phyloP scores from a whole-genome alignment of 1,140 invertebrate genomes.

The Euglossa dilemma region DNA sequence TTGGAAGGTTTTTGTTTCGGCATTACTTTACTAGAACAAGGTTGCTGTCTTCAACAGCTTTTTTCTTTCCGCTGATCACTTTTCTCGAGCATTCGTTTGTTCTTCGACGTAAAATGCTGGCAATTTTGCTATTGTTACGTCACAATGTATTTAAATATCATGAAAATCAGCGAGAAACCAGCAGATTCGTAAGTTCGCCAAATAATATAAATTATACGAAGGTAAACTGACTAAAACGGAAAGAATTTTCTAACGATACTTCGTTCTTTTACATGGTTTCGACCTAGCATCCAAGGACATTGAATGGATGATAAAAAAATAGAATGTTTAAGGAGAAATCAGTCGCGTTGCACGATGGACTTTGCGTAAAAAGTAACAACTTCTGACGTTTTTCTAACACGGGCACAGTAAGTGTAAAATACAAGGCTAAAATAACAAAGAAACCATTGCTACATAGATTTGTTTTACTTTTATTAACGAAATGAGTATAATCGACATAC shows the following conservation, averaged over 20 bases:
- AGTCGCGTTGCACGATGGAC: background rate
- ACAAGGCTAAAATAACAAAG: background rate
- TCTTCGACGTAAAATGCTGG: background rate
- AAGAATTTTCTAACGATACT: background rate
- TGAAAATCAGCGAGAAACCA: too few relatives aligned
- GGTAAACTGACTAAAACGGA: background rate
- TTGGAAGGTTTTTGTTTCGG: constrained; percentile 10
- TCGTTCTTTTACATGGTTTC: background rate
- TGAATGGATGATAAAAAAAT: background rate
- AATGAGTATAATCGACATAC: constrained; percentile 51
- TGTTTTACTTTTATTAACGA: constrained; percentile 39
- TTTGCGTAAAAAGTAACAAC: background rate
- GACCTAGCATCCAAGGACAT: background rate
- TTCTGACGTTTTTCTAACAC: background rate
- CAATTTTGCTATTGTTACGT: background rate
- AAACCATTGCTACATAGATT: background rate
- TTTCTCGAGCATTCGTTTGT: background rate
- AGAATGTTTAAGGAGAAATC: constrained; percentile 25
- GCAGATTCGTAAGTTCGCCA: background rate
- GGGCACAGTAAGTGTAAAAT: background rate
- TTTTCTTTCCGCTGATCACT: background rate
- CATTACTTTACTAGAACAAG: constrained; percentile 33
- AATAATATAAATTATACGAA: background rate
- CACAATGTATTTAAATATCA: too few relatives aligned
- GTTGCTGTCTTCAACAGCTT: background rate